phyloP scores from a whole-genome alignment of 2,888 invertebrate species.

The Helleia helle region DNA sequence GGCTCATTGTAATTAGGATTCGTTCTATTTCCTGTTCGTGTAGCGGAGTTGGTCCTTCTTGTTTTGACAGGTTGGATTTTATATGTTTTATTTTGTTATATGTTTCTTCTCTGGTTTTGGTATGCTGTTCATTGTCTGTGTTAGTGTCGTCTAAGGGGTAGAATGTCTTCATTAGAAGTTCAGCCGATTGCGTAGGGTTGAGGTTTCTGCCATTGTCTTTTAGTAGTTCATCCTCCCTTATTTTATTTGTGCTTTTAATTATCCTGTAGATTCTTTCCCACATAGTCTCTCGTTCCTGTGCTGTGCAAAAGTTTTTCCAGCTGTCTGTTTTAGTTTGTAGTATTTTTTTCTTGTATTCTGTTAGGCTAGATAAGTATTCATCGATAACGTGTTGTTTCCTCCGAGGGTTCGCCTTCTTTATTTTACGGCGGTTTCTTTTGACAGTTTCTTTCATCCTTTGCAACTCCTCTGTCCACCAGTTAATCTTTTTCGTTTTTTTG shows the following conservation, averaged over 20 bases:
- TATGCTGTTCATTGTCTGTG: not conserved
- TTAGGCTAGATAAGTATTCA: not conserved
- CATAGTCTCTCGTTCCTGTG: not conserved
- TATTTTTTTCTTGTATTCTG: not conserved
- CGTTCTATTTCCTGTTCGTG: not conserved
- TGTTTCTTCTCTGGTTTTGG: too few relatives aligned
- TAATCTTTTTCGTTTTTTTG: not conserved
- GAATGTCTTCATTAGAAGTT: not conserved
- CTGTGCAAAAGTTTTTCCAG: not conserved
- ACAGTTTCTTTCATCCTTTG: not conserved
- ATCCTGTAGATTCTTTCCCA: not conserved
- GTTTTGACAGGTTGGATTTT: too few relatives aligned
- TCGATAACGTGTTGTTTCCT: not conserved
- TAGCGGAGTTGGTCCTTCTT: not conserved
- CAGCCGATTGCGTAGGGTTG: not conserved
- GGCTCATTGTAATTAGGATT: slow-evolving; percentile 14
- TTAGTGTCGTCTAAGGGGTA: not conserved
- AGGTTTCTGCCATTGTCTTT: not conserved
- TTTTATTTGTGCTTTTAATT: not conserved
- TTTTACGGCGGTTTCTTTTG: not conserved
- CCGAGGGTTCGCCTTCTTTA: not conserved
- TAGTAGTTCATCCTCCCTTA: not conserved
- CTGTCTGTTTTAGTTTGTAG: not conserved
- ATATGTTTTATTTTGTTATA: not conserved
- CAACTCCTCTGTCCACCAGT: not conserved